These are phyloP conservation scores for Nematopogon swammerdamellus DNA, from an alignment of 2,888 invertebrate species.

Conservation along the genomic window DNA sequence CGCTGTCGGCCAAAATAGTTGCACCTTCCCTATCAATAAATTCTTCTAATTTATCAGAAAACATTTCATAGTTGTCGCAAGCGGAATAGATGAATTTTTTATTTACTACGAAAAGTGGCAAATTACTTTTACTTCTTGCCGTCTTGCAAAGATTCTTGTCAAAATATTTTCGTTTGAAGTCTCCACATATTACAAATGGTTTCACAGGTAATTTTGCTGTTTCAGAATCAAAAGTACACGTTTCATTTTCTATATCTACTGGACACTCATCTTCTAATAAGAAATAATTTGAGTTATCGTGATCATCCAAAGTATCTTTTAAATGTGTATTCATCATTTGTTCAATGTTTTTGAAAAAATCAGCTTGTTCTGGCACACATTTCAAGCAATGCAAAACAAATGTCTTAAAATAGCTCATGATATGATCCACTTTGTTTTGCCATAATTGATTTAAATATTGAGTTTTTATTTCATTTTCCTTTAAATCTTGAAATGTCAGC, in stretches of 20 bases:
- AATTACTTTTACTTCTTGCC: constrained; percentile 15
- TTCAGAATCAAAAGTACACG: too few species aligned
- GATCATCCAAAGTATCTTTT: constrained; percentile 20
- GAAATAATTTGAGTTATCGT: background rate
- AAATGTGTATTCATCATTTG: constrained; percentile 40
- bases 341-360: constrained; percentile 43
- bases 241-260: too few species aligned
- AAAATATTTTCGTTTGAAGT: constrained; percentile 22
- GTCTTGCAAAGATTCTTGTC: constrained; percentile 31
- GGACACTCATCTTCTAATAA: too few species aligned
- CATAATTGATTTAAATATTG: constrained; percentile 18
- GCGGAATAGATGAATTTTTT: constrained; percentile 35
- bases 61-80: constrained; percentile 34
- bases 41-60: constrained; percentile 27
- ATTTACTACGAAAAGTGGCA: constrained; percentile 38
- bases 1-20: too few species aligned
- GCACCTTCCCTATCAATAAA: too few species aligned
- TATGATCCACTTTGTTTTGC: constrained; percentile 35
- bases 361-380: constrained; percentile 34
- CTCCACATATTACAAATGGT: constrained; percentile 36
- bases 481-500: background rate
- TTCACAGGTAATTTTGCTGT: constrained; percentile 15
- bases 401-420: constrained; percentile 38
- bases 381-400: constrained; percentile 37
- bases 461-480: background rate